Percentiles rank a stretch among this genome's conserved stretches.
These are phyloP conservation scores for Phyllostomus discolor DNA, from an alignment of 2,113 vertebrate species.

Conservation along the genomic window DNA sequence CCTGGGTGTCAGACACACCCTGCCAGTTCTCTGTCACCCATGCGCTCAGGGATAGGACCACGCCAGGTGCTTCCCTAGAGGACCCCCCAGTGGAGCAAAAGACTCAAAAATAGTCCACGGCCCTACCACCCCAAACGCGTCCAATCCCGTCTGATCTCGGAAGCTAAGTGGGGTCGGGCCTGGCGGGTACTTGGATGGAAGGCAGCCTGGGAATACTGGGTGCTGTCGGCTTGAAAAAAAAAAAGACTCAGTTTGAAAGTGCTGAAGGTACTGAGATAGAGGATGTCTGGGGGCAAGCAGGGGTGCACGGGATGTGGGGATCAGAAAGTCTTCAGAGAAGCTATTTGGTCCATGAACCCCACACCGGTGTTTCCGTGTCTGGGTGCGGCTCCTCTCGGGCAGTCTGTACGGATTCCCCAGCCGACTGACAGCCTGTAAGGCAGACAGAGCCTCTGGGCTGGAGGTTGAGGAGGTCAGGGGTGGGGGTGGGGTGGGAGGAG, in stretches of 20 bases:
- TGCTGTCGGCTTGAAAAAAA: background rate
- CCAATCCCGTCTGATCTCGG: background rate
- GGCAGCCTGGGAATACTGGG: background rate
- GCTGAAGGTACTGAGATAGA: background rate
- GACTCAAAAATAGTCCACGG: background rate
- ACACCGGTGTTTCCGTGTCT: background rate
- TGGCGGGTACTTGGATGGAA: background rate
- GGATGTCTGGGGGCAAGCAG: background rate
- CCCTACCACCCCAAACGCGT: background rate
- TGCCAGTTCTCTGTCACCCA: background rate
- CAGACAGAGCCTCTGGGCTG: background rate
- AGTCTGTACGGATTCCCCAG: background rate
- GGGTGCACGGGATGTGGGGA: fast-evolving
- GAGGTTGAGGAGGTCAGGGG: background rate
- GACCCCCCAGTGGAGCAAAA: background rate
- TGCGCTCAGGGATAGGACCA: background rate
- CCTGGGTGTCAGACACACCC: background rate
- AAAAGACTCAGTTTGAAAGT: no score
- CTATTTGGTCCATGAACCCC: background rate
- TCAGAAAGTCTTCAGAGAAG: background rate
- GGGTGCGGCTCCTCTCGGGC: background rate
- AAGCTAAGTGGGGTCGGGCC: background rate
- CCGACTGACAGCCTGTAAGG: fast-evolving
- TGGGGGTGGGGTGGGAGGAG: background rate
- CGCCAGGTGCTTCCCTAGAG: background rate